A percentile compares a stretch with the other conserved stretches of the same genome.
These are phyloP conservation scores for Phengaris arion DNA, from an alignment of 2,888 invertebrate species.

Conservation along the genomic window DNA sequence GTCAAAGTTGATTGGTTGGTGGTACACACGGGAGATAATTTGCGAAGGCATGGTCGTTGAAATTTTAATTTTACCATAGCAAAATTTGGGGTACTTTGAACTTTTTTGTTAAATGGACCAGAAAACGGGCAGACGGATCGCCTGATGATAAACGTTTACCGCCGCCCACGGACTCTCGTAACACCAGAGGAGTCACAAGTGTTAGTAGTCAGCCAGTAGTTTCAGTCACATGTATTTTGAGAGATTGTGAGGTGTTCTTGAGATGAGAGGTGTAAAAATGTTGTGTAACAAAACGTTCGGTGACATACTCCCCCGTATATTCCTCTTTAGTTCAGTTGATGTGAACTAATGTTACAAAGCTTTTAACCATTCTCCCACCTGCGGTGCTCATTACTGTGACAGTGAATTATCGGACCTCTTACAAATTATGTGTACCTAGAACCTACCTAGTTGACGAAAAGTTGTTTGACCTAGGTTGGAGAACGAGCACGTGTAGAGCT, in stretches of 20 bases:
- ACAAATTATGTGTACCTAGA: conserved; percentile 5
- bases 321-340: conserved; percentile 52
- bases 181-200: no score
- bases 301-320: conserved; percentile 36
- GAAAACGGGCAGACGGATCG: background rate
- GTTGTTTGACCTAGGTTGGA: no score
- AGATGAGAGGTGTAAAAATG: no score
- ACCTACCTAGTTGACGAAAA: no score
- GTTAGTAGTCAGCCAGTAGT: no score
- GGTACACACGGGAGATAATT: conserved; percentile 28
- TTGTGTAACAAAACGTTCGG: background rate
- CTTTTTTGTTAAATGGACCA: background rate
- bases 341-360: conserved; percentile 70
- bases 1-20: background rate
- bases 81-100: background rate
- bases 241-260: no score
- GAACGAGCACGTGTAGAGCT: no score
- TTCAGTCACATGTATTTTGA: no score
- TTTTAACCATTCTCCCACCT: conserved; percentile 50
- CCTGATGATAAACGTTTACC: no score
- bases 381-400: conserved; percentile 37
- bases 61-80: background rate
- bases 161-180: no score
- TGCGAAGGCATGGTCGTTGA: background rate
- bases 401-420: conserved; percentile 29